These are phyloP conservation scores for Rhadina sibilatrix DNA, from an alignment of 2,113 vertebrate species.

Conservation along the genomic window DNA sequence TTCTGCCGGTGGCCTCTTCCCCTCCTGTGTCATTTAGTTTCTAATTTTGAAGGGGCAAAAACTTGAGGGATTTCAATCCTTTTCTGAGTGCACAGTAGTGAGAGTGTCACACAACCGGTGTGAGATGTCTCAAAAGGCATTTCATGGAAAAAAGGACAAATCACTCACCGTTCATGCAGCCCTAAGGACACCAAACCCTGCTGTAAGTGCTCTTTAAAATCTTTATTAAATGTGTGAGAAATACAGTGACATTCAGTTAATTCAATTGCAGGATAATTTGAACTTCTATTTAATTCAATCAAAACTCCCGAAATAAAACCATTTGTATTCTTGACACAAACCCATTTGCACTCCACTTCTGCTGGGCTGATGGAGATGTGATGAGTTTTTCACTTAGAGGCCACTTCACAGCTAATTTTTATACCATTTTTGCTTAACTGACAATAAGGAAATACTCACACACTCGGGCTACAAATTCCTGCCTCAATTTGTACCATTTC, in stretches of 20 bases:
- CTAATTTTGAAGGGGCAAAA: not conserved
- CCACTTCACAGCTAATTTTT: conserved; percentile 34
- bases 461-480: not conserved
- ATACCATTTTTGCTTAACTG: not conserved
- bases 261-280: conserved; percentile 12
- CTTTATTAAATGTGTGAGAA: conserved; percentile 15
- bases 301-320: conserved; percentile 2
- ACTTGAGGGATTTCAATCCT: not conserved
- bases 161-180: not conserved
- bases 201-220: not conserved
- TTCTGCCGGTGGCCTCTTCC: not conserved
- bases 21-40: not conserved
- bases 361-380: not conserved
- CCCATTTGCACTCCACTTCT: not conserved
- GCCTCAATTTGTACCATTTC: not conserved
- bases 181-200: not conserved
- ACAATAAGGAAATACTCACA: not conserved
- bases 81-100: not conserved
- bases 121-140: not conserved
- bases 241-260: conserved; percentile 7
- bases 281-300: conserved; percentile 14
- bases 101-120: not conserved
- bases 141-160: not conserved
- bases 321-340: not conserved
- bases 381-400: conserved; percentile 23